Conservation (phyloP, 2,113 vertebrate species). For the Ameiurus melas region DNA sequence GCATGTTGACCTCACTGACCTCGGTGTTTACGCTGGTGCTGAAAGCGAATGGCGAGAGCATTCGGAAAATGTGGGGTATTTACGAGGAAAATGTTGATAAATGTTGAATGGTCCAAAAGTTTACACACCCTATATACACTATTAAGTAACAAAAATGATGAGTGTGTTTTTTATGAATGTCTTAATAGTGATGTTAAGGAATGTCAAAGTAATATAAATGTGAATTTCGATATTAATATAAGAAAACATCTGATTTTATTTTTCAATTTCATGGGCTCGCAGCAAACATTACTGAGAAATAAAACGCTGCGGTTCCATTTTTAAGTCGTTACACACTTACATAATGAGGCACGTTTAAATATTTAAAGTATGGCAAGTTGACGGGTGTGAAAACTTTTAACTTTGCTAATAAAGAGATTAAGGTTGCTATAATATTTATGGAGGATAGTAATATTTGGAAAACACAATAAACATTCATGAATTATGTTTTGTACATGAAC, state of each 20-base stretch:
- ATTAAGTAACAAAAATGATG: background rate
- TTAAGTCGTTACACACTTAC: background rate
- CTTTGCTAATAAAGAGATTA: background rate
- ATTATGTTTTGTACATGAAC: background rate
- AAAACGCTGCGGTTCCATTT: background rate
- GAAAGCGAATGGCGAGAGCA: background rate
- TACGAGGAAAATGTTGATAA: background rate
- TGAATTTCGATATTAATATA: background rate
- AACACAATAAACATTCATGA: background rate
- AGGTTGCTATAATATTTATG: background rate
- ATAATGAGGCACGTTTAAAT: background rate
- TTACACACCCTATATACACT: background rate
- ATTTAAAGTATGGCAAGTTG: background rate
- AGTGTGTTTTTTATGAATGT: background rate
- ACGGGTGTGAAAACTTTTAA: background rate
- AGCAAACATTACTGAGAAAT: background rate
- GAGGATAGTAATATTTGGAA: background rate
- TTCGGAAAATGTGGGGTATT: background rate
- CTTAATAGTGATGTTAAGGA: background rate
- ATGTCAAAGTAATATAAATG: background rate
- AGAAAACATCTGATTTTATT: background rate
- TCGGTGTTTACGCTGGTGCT: background rate
- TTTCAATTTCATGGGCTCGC: background rate
- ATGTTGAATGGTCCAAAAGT: background rate
- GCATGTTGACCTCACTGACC: conserved; percentile 32